Base-by-base conservation (phyloP, 2,888 invertebrate genomes). In the Drosophila multiciliata region DNA sequence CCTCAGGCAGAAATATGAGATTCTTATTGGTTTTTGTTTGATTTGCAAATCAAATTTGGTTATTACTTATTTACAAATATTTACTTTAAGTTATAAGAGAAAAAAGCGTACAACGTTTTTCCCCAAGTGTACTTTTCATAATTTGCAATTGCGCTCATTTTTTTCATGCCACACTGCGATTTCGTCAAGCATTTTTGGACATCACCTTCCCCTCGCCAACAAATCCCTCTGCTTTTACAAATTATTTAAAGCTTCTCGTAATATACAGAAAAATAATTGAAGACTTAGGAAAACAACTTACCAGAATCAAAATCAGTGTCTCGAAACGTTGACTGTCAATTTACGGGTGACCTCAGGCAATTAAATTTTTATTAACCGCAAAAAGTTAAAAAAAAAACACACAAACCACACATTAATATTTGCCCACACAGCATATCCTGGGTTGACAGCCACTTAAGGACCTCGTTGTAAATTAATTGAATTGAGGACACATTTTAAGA, bases 331-430 rank as follows among this genome's bases (percentile, higher is more conserved):
- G 58, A 53, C 63, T 66, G 80, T 66, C 72, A 78, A 78, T 62
- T 76, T 79, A 36, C 26, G 72, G 48, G 23, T 59, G 64, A 73
- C 76, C 90, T 68, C 70, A 82, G 73, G 69, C 77, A 87, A 89
- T 88, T 83, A 83, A 79, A 83, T 72, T 89, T 87, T 89, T 72
- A 85, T 85, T 87, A 69, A 20, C 58, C 61, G 20, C 40, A 62
- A 64, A 73, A 75, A 71, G 55, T 70, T 61, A 68, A 40, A 45
- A 40, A 40, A 40, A 45, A 40, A 40, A 63, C 66, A 69, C 69
- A 72, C 63, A 69, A 73, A 74, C 82, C 79, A 54, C 76, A 81
- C 76, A 90, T 88, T 85, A 83, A 88, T 83, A 74, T 77, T 85
- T 81, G 71, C 75, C 67, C 81, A 52, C 73, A 57, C 66, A 63